Percentiles rank a stretch among this genome's conserved stretches.
Conservation (phyloP, 2,113 vertebrate species). For the Etheostoma cragini region DNA sequence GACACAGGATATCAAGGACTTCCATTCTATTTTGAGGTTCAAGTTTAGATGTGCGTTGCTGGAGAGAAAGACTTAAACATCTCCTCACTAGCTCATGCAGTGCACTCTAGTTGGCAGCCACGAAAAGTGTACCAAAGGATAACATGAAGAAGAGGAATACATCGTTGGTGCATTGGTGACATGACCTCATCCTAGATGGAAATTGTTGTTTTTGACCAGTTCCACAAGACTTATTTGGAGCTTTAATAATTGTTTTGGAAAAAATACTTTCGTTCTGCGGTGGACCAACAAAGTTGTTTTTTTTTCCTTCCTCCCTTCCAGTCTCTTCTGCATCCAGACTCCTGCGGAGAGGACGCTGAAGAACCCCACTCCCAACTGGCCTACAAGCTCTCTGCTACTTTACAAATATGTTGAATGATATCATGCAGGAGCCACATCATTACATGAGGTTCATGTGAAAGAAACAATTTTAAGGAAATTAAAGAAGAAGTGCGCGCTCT, state of each 20-base stretch:
- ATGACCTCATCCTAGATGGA: neutral
- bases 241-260: neutral
- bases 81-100: neutral
- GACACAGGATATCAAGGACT: slow-evolving; percentile 23
- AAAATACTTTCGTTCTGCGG: slow-evolving; percentile 20
- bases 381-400: neutral
- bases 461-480: slow-evolving; percentile 53
- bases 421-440: neutral
- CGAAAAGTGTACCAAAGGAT: slow-evolving; percentile 45
- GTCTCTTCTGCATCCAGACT: slow-evolving; percentile 37
- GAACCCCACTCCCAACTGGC: slow-evolving; percentile 10
- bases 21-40: slow-evolving; percentile 35
- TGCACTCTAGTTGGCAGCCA: slow-evolving; percentile 16
- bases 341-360: slow-evolving; percentile 17
- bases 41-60: slow-evolving; percentile 22
- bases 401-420: slow-evolving; percentile 9
- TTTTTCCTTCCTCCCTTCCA: neutral
- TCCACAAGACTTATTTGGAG: neutral
- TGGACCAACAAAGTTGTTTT: slow-evolving; percentile 49
- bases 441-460: slow-evolving; percentile 36
- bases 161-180: neutral
- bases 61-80: slow-evolving; percentile 41
- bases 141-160: slow-evolving; percentile 34
- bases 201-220: neutral
- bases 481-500: slow-evolving; percentile 78